These are phyloP conservation scores for Brachyistius frenatus DNA, from an alignment of 2,113 vertebrate species.

Conservation along the genomic window DNA sequence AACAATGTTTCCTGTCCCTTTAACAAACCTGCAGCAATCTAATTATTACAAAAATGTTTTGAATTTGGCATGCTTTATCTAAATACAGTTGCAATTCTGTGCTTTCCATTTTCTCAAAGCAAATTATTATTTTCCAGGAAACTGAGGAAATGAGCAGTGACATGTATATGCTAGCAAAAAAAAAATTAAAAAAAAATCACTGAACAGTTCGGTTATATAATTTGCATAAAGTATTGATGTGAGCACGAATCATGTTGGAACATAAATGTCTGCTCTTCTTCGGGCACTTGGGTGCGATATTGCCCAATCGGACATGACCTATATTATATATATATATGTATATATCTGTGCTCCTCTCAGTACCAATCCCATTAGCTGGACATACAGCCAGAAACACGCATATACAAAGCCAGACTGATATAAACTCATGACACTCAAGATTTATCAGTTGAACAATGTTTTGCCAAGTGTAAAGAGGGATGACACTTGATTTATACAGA, in stretches of 20 bases:
- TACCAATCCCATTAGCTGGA: conserved; percentile 7
- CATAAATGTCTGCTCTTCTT: background rate
- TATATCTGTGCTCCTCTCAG: background rate
- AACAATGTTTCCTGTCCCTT: background rate
- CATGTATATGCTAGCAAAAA: background rate
- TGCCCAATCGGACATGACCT: background rate
- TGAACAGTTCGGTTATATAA: background rate
- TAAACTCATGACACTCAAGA: conserved; percentile 1
- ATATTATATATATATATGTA: background rate
- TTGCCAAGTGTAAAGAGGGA: conserved; percentile 7
- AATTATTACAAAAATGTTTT: background rate
- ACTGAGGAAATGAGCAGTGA: too few relatives aligned
- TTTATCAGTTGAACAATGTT: conserved; percentile 28
- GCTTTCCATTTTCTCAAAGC: too few relatives aligned
- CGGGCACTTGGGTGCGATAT: background rate
- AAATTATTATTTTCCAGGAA: background rate
- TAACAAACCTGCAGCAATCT: background rate
- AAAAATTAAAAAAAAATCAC: background rate
- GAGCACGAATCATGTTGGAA: background rate
- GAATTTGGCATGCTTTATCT: background rate
- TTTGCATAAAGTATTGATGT: background rate
- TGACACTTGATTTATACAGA: conserved; percentile 24
- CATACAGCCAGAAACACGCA: conserved; percentile 5
- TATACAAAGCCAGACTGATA: conserved; percentile 2
- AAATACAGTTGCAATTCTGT: background rate